Evolutionary conservation across 2,797 vertebrate genomes (phyloP).

Genomic region (Mus caroli): DNA sequence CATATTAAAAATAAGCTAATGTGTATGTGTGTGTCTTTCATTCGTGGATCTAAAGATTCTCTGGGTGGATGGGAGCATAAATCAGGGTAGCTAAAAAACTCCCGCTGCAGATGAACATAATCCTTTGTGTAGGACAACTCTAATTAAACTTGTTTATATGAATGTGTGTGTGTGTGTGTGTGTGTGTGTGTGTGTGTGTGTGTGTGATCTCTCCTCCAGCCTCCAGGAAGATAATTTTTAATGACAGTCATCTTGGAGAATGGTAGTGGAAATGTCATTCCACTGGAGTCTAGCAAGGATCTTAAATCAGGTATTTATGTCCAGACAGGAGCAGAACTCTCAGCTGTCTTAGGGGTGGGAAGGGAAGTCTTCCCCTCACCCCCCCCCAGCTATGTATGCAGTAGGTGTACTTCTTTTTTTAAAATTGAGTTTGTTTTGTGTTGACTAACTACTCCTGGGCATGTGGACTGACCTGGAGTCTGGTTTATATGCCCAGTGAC

Average conservation of each 20-base stretch:
- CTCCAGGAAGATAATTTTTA: not conserved
- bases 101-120: not conserved
- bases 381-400: not conserved
- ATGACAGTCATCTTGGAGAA: not conserved
- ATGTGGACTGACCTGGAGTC: not conserved
- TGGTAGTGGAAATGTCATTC: not conserved
- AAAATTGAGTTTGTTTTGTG: not conserved
- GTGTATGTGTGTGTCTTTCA: not conserved
- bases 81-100: no score
- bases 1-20: not conserved
- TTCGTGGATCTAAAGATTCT: not conserved
- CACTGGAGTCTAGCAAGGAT: not conserved
- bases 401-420: not conserved
- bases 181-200: no score
- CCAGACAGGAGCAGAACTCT: not conserved
- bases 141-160: not conserved
- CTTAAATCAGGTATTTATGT: not conserved
- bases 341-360: not conserved
- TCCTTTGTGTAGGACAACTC: not conserved
- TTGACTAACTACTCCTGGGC: not conserved
- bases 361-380: not conserved
- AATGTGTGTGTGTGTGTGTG: not conserved
- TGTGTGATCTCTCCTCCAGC: not conserved
- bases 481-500: not conserved
- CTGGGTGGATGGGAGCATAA: no score